Base-by-base conservation (phyloP, 2,888 invertebrate genomes). In the Buathra laborator region DNA sequence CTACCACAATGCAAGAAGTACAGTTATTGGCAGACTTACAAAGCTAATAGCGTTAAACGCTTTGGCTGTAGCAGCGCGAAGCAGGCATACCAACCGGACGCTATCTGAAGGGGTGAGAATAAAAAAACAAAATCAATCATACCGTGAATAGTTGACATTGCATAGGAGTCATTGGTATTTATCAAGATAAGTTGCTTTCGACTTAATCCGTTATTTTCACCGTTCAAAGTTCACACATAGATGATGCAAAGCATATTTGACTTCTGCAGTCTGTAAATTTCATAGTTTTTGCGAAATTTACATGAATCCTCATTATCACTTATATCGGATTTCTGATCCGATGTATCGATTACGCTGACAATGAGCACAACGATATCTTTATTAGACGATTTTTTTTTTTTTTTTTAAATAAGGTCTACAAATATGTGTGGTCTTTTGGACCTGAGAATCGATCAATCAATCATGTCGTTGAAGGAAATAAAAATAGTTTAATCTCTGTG, bases 21-120 rank as follows among this genome's bases (percentile, higher is more conserved):
- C 68, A 48, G 48, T 48, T n/a, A 48, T 48, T 70, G 68, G 68
- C 48, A 37, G 32, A 29, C n/a, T 16, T 48, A 51, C 6, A 9
- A 37, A 5, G 68, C 24, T 14, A 29, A n/a, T 48, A 62, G 6
- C 19, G 1, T 12, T 24, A 24, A 43, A 62, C 29, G 24, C 29
- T 5, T 59, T 24, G 29, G 59, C 19, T 29, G 12, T 12, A 59
- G 10, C 24, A 19, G 24, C 14, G 59, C 14, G 59, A 59, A 24
- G 59, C 59, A 12, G 14, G 14, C 32, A 14, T 32, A 32, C 32
- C 7, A 6, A 62, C 32, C n/a, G 6, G 32, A 19, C 29, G 24
- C 24, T 24, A 24, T 24, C 24, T 24, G 2, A 24, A 24, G 24
- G 24, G 24, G 24, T 24, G 24, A 24, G 24, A 24, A 24, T 24